Percentiles rank a stretch among this genome's conserved stretches.
Evolutionary conservation across 2,797 vertebrate genomes (phyloP).

Genomic region (Myotis pilosus): DNA sequence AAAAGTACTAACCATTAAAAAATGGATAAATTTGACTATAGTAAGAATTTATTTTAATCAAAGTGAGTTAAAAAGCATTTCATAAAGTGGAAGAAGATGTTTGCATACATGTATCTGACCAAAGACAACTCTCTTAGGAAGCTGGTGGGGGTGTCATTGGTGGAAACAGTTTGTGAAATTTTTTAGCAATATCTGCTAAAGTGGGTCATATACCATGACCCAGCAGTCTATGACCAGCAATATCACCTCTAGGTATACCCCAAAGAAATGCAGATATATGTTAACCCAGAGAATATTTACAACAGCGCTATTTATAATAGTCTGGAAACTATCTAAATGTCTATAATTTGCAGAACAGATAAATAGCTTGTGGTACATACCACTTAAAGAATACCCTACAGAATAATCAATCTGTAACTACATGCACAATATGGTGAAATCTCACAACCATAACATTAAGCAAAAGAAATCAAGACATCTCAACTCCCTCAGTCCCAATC

Average conservation of each 20-base stretch:
- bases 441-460: background rate
- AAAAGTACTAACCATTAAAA: background rate
- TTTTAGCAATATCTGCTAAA: background rate
- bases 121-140: background rate
- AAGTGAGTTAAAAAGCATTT: background rate
- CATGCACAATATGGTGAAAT: background rate
- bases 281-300: background rate
- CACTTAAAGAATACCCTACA: background rate
- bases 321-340: slow-evolving; percentile 5
- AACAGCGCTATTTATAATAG: background rate
- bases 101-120: background rate
- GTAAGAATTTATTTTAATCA: slow-evolving; percentile 21
- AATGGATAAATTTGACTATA: background rate
- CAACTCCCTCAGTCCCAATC: background rate
- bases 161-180: background rate
- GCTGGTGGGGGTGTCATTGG: background rate
- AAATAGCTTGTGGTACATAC: background rate
- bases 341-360: background rate
- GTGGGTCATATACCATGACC: background rate
- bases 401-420: background rate
- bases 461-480: slow-evolving; percentile 4
- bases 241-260: background rate
- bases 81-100: background rate
- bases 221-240: background rate
- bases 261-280: background rate